Base-by-base conservation (phyloP, 2,113 vertebrate species). In the Heterocephalus glaber region DNA sequence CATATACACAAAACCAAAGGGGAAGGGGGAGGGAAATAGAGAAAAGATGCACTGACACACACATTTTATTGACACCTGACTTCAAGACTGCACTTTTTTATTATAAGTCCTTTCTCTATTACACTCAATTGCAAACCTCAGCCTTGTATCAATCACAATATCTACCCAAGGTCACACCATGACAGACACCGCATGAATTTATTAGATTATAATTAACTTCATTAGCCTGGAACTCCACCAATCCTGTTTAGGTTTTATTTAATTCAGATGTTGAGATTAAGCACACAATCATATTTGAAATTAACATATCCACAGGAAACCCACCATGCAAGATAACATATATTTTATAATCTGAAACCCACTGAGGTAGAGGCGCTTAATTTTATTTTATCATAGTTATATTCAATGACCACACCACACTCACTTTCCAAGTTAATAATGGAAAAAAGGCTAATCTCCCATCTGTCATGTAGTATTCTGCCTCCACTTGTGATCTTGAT, bases 381-480 rank as follows among this genome's bases (percentile, higher is more conserved):
- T 65, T 86, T 74, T n/a, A 81, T 76, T 94, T 96, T 89, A 93
- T 28, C 72, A 20, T 24, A 77, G 89, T 90, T 6, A 66, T 63
- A 72, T 79, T 63, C 52, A 70, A 81, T 35, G 7, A 22, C 9
- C 6, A 22, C 7, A 66, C 33, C 26, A 7, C 12, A 41, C 20
- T 79, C 47, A 33, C 14, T 72, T 72, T 30, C 79, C 61, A 82
- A 30, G 30, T 79, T 77, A n/a, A 56, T 83, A 66, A 82, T 38
- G 20, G 19, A 68, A 58, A 94, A 52, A 41, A 19, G 35, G 81
- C 72, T n/a, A 61, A 80, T 61, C 68, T 41, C 13, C 68, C 91
- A 84, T 76, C 81, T 95, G 89, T 10, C 49, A 24, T 2, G 3
- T 13, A n/a, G 68, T 12, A 19, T 60, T 84, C 76, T 61, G 66